Evolutionary conservation across 2,888 invertebrate genomes (phyloP).

Genomic region (Campopleginae sp.): DNA sequence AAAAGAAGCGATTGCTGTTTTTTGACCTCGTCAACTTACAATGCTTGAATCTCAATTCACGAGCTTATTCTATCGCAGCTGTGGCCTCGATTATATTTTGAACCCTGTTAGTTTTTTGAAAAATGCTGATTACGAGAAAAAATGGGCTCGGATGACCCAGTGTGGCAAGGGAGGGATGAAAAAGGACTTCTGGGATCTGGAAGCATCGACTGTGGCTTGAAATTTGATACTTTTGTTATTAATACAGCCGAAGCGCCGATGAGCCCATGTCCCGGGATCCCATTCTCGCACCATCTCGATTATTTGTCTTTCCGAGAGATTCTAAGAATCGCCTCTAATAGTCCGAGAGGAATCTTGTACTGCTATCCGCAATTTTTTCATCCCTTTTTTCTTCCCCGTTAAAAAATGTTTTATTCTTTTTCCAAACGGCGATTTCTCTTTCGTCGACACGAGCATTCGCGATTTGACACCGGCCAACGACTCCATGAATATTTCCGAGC

Average conservation of each 20-base stretch:
- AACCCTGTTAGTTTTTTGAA: background rate
- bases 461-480: slow-evolving; percentile 55
- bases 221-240: slow-evolving; percentile 58
- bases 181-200: slow-evolving; percentile 23
- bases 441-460: slow-evolving; percentile 40
- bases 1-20: slow-evolving; percentile 24
- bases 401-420: background rate
- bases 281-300: slow-evolving; percentile 12
- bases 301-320: slow-evolving; percentile 37
- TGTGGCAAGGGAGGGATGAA: background rate
- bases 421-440: slow-evolving; percentile 11
- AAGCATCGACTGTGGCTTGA: slow-evolving; percentile 21
- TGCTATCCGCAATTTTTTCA: slow-evolving; percentile 2
- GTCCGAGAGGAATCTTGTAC: slow-evolving; percentile 17
- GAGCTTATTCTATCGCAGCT: slow-evolving; percentile 16
- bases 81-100: slow-evolving; percentile 30
- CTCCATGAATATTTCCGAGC: slow-evolving; percentile 44
- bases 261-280: slow-evolving; percentile 9
- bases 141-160: background rate
- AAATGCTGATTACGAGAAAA: no score
- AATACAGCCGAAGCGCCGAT: slow-evolving; percentile 35
- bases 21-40: slow-evolving; percentile 35
- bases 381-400: background rate
- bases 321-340: slow-evolving; percentile 31
- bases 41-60: slow-evolving; percentile 48